These are phyloP conservation scores for Tinea pellionella DNA, from an alignment of 2,888 invertebrate species.

Conservation along the genomic window DNA sequence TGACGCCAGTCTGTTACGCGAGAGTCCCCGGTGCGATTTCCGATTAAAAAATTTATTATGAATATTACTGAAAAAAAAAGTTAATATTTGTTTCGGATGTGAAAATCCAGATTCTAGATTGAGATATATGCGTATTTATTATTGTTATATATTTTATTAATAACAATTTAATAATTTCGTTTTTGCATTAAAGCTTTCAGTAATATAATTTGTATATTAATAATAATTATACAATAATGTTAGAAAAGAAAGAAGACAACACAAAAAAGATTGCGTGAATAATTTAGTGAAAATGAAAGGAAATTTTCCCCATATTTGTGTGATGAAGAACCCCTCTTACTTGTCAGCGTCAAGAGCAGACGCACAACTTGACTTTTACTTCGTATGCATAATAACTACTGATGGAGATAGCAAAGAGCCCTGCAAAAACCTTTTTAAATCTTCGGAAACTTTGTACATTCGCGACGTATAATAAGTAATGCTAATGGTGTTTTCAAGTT, in stretches of 20 bases:
- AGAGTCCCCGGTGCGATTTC: no score
- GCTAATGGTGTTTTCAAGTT: not conserved
- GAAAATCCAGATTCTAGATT: no score
- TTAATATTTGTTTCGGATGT: no score
- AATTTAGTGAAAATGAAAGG: not conserved
- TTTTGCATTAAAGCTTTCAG: no score
- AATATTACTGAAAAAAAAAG: no score
- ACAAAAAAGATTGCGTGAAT: no score
- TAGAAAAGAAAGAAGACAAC: not conserved
- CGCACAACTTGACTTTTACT: not conserved
- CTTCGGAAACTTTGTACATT: not conserved
- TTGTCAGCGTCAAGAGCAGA: conserved; percentile 17
- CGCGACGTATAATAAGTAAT: not conserved
- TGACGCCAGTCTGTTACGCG: no score
- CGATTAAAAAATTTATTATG: no score
- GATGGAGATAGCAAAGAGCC: not conserved
- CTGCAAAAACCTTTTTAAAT: not conserved
- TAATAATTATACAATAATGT: not conserved
- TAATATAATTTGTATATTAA: not conserved
- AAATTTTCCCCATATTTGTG: not conserved
- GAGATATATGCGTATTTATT: no score
- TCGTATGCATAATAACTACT: conserved; percentile 11
- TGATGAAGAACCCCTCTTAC: conserved; percentile 8
- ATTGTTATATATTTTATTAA: no score
- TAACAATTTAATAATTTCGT: no score